Conservation (phyloP, 37 sponge, comb jelly and placozoan genomes). For the Tethya wilhelma region DNA sequence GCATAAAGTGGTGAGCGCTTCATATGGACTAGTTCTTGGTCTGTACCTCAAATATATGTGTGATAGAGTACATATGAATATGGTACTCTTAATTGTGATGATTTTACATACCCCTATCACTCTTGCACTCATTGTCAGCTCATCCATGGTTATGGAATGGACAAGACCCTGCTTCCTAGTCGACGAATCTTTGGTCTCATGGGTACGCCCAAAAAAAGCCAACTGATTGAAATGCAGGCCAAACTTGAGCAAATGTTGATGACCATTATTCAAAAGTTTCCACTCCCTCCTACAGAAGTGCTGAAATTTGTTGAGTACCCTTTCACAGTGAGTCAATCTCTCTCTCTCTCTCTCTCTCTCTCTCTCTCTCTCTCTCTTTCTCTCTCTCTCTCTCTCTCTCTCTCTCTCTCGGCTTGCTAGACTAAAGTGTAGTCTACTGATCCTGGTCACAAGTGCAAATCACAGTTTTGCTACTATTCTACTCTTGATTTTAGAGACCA, state of each 20-base stretch:
- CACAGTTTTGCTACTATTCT: no score
- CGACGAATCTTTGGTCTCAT: constrained; percentile 25
- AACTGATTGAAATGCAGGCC: constrained; percentile 17
- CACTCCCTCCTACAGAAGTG: constrained; percentile 59
- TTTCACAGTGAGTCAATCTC: constrained; percentile 49
- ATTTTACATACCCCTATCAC: background rate
- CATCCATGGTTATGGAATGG: constrained; percentile 28
- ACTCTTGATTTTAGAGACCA: no score
- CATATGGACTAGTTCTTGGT: background rate
- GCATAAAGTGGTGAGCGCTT: constrained; percentile 56
- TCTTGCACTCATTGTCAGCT: constrained; percentile 32
- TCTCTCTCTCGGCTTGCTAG: background rate
- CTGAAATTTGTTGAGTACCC: constrained; percentile 76
- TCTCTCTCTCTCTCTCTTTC: background rate
- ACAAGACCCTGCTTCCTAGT: constrained; percentile 46
- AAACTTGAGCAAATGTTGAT: constrained; percentile 56
- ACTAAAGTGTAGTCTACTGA: background rate
- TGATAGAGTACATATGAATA: no score
- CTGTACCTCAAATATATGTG: no score
- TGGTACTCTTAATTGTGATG: background rate
- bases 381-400: background rate
- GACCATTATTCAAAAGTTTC: constrained; percentile 42
- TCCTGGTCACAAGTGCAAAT: no score
- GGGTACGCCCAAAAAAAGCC: background rate
- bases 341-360: background rate